Percentiles rank a stretch among this genome's conserved stretches.
Conservation (phyloP, 2,113 vertebrate genomes). For the Scomber japonicus region DNA sequence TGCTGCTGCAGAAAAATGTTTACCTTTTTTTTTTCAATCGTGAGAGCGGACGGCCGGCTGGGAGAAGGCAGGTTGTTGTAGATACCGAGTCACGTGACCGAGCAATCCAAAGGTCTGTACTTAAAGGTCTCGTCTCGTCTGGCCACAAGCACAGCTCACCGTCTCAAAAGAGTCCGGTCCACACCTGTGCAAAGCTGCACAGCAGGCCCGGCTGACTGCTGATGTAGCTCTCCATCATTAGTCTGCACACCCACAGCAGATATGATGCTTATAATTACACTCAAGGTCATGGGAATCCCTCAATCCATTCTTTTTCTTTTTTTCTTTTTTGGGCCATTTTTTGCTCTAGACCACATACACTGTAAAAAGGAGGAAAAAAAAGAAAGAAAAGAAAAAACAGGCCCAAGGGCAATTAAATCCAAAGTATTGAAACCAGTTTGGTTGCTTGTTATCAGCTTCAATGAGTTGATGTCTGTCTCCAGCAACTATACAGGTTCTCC, state of each 20-base stretch:
- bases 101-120: slow-evolving; percentile 74
- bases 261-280: not conserved
- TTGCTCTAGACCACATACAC: too few relatives aligned
- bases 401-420: slow-evolving; percentile 17
- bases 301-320: too few relatives aligned
- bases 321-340: too few relatives aligned
- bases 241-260: slow-evolving; percentile 28
- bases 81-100: slow-evolving; percentile 74
- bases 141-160: slow-evolving; percentile 65
- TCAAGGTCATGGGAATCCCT: not conserved
- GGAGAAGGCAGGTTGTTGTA: slow-evolving; percentile 61
- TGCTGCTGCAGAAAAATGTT: slow-evolving; percentile 52
- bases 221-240: slow-evolving; percentile 34
- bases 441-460: slow-evolving; percentile 19
- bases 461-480: slow-evolving; percentile 54
- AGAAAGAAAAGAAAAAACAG: too few relatives aligned
- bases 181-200: slow-evolving; percentile 49
- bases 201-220: slow-evolving; percentile 14
- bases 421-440: slow-evolving; percentile 14
- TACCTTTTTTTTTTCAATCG: slow-evolving; percentile 68
- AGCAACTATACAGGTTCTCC: slow-evolving; percentile 11
- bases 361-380: too few relatives aligned
- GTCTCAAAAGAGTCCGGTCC: slow-evolving; percentile 51
- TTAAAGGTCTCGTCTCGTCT: slow-evolving; percentile 81
- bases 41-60: slow-evolving; percentile 57